These are phyloP conservation scores for Lasioglossum figueresi DNA, from an alignment of 2,888 invertebrate species.

Conservation along the genomic window DNA sequence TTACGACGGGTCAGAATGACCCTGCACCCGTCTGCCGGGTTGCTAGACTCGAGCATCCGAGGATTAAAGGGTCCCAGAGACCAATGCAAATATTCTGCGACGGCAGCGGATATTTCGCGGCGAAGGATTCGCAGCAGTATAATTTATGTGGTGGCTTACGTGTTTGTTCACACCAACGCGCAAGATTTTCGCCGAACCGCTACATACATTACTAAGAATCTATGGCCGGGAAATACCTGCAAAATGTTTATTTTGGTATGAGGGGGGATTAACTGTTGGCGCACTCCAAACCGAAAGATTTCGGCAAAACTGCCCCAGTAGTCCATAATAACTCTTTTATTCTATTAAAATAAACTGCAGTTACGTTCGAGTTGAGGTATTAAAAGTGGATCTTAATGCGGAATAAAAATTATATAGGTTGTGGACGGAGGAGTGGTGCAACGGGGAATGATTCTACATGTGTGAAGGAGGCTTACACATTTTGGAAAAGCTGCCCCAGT, in stretches of 20 bases:
- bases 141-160: not conserved
- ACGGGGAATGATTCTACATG: too few species aligned
- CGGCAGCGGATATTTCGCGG: not conserved
- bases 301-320: not conserved
- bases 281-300: not conserved
- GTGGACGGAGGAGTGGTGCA: too few species aligned
- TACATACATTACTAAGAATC: not conserved
- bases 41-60: not conserved
- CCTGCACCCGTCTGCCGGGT: not conserved
- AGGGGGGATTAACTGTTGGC: not conserved
- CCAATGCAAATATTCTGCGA: constrained; percentile 11
- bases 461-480: too few species aligned
- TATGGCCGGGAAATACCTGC: not conserved
- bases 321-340: not conserved
- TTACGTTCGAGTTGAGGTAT: not conserved
- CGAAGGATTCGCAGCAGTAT: not conserved
- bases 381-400: too few species aligned
- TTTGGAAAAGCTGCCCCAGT: too few species aligned
- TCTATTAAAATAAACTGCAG: not conserved
- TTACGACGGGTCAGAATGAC: constrained; percentile 5
- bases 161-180: not conserved
- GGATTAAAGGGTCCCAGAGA: constrained; percentile 4
- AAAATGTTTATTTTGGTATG: not conserved
- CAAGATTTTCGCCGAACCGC: not conserved
- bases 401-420: too few species aligned